Evolutionary conservation across 1,140 invertebrate species (phyloP).

Genomic region (Sitobion miscanthi): DNA sequence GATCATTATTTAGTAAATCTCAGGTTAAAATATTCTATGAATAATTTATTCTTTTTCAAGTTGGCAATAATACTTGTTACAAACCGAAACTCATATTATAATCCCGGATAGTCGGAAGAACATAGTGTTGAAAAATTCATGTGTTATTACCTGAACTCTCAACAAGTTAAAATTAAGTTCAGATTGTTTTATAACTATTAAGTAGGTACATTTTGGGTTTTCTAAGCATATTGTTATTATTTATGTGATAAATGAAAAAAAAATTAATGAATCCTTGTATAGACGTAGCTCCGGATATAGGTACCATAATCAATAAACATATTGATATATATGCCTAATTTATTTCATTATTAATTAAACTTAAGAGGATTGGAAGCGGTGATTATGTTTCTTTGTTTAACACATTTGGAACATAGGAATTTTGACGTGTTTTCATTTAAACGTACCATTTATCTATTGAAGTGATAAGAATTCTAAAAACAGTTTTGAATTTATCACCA

Average conservation of each 20-base stretch:
- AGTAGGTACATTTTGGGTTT: background rate
- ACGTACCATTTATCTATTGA: too few relatives aligned
- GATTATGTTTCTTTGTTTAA: too few relatives aligned
- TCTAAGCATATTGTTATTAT: background rate
- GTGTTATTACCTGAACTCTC: background rate
- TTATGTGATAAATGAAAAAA: background rate
- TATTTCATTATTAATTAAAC: too few relatives aligned
- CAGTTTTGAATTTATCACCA: too few relatives aligned
- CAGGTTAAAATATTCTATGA: background rate
- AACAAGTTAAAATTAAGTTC: background rate
- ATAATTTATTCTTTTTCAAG: background rate
- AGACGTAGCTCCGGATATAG: too few relatives aligned
- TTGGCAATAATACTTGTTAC: background rate
- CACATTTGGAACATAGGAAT: too few relatives aligned
- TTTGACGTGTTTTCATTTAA: too few relatives aligned
- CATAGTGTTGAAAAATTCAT: background rate
- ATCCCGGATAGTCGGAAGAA: background rate
- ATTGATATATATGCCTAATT: too few relatives aligned
- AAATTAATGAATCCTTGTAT: too few relatives aligned
- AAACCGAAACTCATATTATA: background rate
- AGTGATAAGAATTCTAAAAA: too few relatives aligned
- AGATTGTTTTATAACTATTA: background rate
- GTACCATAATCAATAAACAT: too few relatives aligned
- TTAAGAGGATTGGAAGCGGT: too few relatives aligned
- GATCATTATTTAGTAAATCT: background rate